These are phyloP conservation scores for Cercocebus atys DNA, from an alignment of 2,113 vertebrate species.

Conservation along the genomic window DNA sequence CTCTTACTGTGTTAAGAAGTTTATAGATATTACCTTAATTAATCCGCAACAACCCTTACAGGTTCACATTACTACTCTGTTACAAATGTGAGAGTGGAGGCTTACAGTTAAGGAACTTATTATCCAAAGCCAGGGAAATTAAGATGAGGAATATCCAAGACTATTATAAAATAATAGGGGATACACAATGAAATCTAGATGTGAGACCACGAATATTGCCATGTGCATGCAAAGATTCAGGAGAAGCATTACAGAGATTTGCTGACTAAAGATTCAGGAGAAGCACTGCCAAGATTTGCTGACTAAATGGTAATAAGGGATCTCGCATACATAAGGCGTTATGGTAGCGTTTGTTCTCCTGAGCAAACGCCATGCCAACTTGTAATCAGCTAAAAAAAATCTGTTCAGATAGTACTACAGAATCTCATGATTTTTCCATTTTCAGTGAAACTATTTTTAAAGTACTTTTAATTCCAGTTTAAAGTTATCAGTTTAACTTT, in stretches of 20 bases:
- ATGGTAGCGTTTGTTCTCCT: background rate
- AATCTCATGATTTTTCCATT: background rate
- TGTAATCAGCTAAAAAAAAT: background rate
- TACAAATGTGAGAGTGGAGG: background rate
- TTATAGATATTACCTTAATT: background rate
- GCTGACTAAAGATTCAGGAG: background rate
- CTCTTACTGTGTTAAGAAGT: background rate
- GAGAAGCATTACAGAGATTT: background rate
- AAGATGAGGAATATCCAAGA: background rate
- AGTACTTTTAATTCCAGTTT: background rate
- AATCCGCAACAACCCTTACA: background rate
- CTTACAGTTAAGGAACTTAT: background rate
- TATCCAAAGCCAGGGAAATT: background rate
- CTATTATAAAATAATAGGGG: background rate
- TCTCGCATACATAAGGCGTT: background rate
- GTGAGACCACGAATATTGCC: background rate
- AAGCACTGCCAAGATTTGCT: background rate
- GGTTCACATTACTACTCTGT: background rate
- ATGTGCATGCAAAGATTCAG: background rate
- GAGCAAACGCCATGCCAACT: background rate
- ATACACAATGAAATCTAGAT: background rate
- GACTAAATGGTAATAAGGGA: background rate
- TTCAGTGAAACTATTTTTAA: background rate
- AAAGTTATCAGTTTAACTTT: background rate
- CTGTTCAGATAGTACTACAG: background rate